Base-by-base conservation (phyloP, 2,113 vertebrate genomes). In the Petrocephalus zakoni region DNA sequence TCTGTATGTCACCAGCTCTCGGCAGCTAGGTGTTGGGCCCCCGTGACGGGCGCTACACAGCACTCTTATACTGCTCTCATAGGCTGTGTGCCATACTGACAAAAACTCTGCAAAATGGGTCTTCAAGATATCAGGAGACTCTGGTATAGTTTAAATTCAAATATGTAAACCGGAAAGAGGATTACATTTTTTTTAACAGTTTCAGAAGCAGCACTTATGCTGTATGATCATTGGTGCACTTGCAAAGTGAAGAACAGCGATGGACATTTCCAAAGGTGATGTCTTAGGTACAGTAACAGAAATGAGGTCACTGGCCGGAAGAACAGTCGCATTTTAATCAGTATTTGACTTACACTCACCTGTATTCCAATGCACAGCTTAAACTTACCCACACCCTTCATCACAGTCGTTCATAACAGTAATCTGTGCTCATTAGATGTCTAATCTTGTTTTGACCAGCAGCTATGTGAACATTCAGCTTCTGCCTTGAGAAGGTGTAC, bases 381-480 rank as follows among this genome's bases (percentile, higher is more conserved):
- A 78, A 78, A 78, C 11, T 37, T 7, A 37, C 34, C 15, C 34
- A 37, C 8, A 68, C 61, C 61, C 25, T n/a, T 68, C 61, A 68
- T 68, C 61, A 68, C 61, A 68, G 25, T 29, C 25, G 2, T 64
- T 78, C 37, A 42, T 78, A 8, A 78, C 72, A 42, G 17, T 42
- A 78, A 78, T 78, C 15, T 78, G 5, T 34, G 72, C 15, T 75
- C 34, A 4, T 75, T 75, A 37, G 34, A 34, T 75, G 29, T 78
- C 72, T 68, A 68, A 78, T 47, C 81, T 47, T 49, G 81, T 83
- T 83, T 83, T n/a, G 81, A 78, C 72, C 34, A n/a, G 81, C 42
- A 83, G 37, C n/a, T 83, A 47, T 53, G 49, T 53, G 47, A 51
- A 85, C 25, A 37, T 17, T 34, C 29, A 37, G 53, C 13, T 49